phyloP scores from a whole-genome alignment of 1,140 invertebrate species.

The Chironomus tepperi region DNA sequence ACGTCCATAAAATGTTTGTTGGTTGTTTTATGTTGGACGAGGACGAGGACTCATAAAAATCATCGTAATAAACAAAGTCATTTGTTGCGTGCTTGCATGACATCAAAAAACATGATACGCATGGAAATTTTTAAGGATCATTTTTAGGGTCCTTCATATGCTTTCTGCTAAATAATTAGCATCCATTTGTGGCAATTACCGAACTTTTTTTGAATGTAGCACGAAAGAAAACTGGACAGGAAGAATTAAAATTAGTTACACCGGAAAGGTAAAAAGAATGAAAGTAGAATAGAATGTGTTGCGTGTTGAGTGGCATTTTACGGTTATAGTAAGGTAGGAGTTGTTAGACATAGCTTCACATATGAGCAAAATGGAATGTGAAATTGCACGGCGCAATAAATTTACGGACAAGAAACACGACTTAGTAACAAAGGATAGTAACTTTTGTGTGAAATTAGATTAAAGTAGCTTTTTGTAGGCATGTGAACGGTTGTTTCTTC shows the following conservation, averaged over 20 bases:
- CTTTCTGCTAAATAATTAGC: background rate
- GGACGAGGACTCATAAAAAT: background rate
- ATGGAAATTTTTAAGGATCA: background rate
- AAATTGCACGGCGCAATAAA: too few species aligned
- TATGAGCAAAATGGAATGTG: too few species aligned
- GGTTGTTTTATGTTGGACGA: background rate
- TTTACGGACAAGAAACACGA: too few species aligned
- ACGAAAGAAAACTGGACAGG: background rate
- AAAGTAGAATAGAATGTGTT: background rate
- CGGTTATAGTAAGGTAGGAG: too few species aligned
- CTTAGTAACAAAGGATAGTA: too few species aligned
- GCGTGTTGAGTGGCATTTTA: background rate
- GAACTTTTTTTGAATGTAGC: background rate
- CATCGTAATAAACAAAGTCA: background rate
- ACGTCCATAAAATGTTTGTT: background rate
- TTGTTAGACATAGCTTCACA: too few species aligned
- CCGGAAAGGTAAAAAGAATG: background rate
- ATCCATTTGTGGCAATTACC: constrained; percentile 4
- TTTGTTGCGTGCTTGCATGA: constrained; percentile 6
- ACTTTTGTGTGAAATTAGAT: too few species aligned
- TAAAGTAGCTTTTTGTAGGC: too few species aligned
- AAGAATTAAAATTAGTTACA: background rate
- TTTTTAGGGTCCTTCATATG: background rate
- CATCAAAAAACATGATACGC: background rate
- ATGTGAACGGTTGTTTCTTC: too few species aligned